Evolutionary conservation across 1,140 invertebrate genomes (phyloP), one percentile per base, ranked within the genome.

Genomic region (Zaprionus lachaisei): DNA sequence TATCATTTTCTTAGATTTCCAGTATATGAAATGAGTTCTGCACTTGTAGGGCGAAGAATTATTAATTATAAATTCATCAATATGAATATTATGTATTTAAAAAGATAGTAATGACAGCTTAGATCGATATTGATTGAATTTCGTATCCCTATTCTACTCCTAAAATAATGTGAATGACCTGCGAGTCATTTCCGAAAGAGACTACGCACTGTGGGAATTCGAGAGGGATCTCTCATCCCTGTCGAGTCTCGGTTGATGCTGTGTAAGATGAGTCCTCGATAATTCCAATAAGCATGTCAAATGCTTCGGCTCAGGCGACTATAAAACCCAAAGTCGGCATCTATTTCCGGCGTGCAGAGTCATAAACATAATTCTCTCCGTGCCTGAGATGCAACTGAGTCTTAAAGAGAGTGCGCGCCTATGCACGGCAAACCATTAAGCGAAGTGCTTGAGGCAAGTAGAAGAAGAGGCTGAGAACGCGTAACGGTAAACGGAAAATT

Each of bases 271-370:
- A 74, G 68, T 63, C 74, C 51, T 60, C 55, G 78, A 81, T 81
- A 90, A 90, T 90, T 90, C 81, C 72, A 74, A 84, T 81, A 89
- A 69, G 79, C 84, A 78, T 89, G 80, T 57, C 70, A 63, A 69
- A 75, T 72, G 67, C 68, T 57, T 20, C 47, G 41, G 41, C 41
- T 47, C n/a, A 9, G 55, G 56, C 17, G 51, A 37, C 66, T 44
- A 61, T 82, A 54, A 57, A 70, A 58, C 62, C 72, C 41, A 14
- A 77, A 80, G 22, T 80, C 73, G 28, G 26, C 66, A 54, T 71
- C 78, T 87, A 87, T 87, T 87, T 87, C 84, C 84, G 84, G 84
- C 61, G 54, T 17, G n/a, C 60, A 77, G 20, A 28, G n/a, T 73
- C 73, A 81, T 89, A 87, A 89, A 87, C 76, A 76, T 79, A 55